These are phyloP conservation scores for Agrochola circellaris DNA, from an alignment of 2,888 invertebrate species.

Conservation along the genomic window DNA sequence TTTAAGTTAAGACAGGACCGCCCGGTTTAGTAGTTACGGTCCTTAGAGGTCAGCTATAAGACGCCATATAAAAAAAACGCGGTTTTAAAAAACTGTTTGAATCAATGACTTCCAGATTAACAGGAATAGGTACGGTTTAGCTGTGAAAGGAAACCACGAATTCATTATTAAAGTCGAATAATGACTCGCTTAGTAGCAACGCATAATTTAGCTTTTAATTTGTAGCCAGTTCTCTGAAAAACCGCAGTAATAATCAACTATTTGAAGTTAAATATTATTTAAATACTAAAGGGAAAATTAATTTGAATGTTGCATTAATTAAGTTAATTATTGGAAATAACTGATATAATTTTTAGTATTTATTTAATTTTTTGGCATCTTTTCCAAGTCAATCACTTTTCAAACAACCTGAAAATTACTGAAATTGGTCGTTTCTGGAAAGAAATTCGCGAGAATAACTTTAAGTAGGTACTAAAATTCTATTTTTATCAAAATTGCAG, in stretches of 20 bases:
- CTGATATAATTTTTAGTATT: neutral
- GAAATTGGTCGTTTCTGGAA: neutral
- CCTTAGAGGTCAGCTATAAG: no score
- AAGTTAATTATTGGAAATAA: neutral
- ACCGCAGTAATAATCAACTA: neutral
- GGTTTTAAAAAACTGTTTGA: no score
- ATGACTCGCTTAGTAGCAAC: neutral
- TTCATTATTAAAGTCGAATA: conserved; percentile 4
- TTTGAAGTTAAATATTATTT: neutral
- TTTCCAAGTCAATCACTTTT: neutral
- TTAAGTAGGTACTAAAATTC: no score
- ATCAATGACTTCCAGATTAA: neutral
- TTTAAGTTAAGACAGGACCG: no score
- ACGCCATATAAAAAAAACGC: no score
- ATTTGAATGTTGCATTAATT: neutral
- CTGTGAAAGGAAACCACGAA: conserved; percentile 7
- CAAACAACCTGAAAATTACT: neutral
- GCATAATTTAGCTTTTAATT: neutral
- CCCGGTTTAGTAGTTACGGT: no score
- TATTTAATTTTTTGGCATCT: no score
- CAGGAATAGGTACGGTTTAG: neutral
- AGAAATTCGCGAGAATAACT: neutral
- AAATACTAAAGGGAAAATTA: neutral
- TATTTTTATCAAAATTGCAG: neutral
- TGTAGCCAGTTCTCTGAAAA: neutral